Conservation (phyloP, 2,888 invertebrate genomes). For the Notodonta dromedarius region DNA sequence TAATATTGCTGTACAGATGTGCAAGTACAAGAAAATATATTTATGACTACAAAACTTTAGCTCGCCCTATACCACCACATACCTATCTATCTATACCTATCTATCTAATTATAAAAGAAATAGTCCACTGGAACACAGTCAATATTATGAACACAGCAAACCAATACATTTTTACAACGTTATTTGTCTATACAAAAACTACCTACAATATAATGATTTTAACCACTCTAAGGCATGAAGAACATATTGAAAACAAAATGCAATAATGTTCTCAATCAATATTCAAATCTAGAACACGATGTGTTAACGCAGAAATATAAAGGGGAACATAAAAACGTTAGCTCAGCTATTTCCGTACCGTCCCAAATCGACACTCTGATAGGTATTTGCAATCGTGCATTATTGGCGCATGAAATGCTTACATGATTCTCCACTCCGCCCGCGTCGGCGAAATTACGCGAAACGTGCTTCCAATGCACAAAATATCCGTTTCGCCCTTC, state of each 20-base stretch:
- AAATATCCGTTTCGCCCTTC: constrained; percentile 49
- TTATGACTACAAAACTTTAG: background rate
- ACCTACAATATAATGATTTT: too few species aligned
- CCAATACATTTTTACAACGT: too few species aligned
- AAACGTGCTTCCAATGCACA: constrained; percentile 70
- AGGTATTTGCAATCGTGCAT: constrained; percentile 41
- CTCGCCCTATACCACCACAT: too few species aligned
- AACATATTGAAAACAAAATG: background rate
- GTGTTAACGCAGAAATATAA: constrained; percentile 6
- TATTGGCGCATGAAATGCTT: constrained; percentile 53
- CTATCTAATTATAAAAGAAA: too few species aligned
- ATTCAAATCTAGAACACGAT: too few species aligned
- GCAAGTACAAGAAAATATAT: background rate
- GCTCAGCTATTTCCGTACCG: constrained; percentile 25
- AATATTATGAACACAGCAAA: too few species aligned
- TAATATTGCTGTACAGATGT: constrained; percentile 16
- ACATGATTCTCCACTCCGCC: constrained; percentile 74
- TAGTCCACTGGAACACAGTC: too few species aligned
- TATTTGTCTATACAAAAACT: too few species aligned
- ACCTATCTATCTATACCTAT: too few species aligned
- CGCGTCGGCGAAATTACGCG: constrained; percentile 58
- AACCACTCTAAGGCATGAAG: background rate
- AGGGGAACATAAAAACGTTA: constrained; percentile 24
- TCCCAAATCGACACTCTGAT: constrained; percentile 31
- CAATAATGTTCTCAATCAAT: background rate